These are phyloP conservation scores for Phalacrocorax pelagicus DNA, from an alignment of 2,113 vertebrate species.

Conservation along the genomic window DNA sequence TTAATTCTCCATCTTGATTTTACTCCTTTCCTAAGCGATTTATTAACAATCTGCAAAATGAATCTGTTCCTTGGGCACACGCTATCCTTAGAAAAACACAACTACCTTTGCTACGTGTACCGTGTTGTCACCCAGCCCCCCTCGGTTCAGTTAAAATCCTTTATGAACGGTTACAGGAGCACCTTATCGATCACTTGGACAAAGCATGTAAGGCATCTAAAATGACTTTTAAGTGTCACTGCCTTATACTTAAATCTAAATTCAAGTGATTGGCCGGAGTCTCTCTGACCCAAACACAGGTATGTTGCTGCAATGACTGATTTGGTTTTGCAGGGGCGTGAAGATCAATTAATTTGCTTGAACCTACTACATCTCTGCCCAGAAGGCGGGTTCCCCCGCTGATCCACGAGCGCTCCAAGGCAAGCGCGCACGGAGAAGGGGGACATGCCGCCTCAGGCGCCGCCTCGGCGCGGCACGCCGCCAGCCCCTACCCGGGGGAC, in stretches of 20 bases:
- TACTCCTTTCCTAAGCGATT: not conserved
- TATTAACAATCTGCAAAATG: not conserved
- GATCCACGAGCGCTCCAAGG: accelerated
- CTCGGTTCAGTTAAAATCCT: not conserved
- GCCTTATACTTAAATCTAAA: not conserved
- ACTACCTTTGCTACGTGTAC: accelerated
- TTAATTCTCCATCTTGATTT: not conserved
- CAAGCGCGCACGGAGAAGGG: accelerated
- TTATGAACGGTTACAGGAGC: accelerated
- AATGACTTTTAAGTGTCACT: too few relatives aligned
- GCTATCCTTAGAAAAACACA: not conserved
- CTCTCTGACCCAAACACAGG: accelerated
- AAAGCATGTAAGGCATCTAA: accelerated
- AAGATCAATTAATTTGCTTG: accelerated
- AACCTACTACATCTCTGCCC: accelerated
- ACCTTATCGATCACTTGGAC: accelerated
- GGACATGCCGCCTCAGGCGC: accelerated
- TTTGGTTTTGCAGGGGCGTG: accelerated
- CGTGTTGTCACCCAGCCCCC: accelerated
- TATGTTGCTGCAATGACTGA: accelerated
- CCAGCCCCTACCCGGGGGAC: accelerated
- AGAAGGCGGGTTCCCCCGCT: accelerated
- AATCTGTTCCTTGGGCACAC: not conserved
- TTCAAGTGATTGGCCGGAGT: accelerated
- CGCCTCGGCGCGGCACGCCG: not conserved